Base-by-base conservation (phyloP, 2,888 invertebrate species). In the Catonia carolina region DNA sequence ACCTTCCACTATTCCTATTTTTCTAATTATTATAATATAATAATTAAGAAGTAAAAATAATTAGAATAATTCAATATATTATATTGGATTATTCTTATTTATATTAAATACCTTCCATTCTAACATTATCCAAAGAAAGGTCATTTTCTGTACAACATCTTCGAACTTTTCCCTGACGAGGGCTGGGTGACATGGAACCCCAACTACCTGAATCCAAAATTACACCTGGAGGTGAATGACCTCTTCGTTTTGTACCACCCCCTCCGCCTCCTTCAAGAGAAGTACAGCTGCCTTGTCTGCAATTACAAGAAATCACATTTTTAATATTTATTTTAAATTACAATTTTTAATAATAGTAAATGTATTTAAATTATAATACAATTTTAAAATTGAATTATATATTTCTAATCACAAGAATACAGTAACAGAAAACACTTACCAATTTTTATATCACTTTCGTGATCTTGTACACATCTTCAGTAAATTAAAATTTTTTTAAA, bases 121-220 rank as follows among this genome's bases (percentile, higher is more conserved):
- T 53, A 14, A 59, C 59, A 53, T 56, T 59, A 31, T 59, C 59
- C 14, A 59, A 49, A 12, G 61, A 62, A 10, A 63, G 58, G 69
- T 73, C 60, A n/a, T 68, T 71, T 37, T 73, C 72, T 37, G 74
- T 74, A 62, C 74, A 75, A 65, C 77, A 80, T 67, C 79, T 79
- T 47, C 82, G 74, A 41, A 81, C 73, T 71, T 82, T 82, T 18
- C 80, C 80, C 59, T 80, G 67, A 2, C 80, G 72, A 2, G 81
- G 81, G 31, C 60, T 58, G 15, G 33, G 42, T 22, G 45, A 45
- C 23, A 22, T n/a, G 22, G 45, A 23, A 22, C 45, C 18, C 45
- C 45, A 45, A n/a, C 59, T 53, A 23, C 56, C 56, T 20, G 60
- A 61, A 23, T 58, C 57, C 50, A 55, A 53, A 2, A 35, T 37